phyloP scores from a whole-genome alignment of 2,113 vertebrate species.

The Ailuropoda melanoleuca region DNA sequence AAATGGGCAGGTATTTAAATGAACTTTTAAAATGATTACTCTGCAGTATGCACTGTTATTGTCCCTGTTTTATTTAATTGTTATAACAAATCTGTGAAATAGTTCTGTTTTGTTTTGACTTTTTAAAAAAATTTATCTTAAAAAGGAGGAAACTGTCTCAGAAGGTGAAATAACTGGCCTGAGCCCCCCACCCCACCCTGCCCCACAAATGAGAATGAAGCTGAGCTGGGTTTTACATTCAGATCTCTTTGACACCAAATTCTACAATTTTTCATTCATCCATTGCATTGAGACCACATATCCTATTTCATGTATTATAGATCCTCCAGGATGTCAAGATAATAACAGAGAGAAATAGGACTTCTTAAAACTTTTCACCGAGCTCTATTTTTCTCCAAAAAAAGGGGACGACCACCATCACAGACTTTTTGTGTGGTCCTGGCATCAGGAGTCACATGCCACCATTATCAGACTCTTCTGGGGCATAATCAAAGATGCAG shows the following conservation, averaged over 20 bases:
- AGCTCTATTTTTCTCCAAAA: neutral
- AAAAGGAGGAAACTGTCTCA: neutral
- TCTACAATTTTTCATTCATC: neutral
- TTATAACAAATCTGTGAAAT: neutral
- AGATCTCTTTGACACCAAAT: neutral
- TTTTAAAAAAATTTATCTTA: neutral
- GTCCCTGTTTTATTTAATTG: neutral
- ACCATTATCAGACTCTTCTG: neutral
- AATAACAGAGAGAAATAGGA: neutral
- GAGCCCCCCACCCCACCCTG: no score
- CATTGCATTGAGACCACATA: neutral
- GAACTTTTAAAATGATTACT: neutral
- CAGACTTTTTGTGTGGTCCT: neutral
- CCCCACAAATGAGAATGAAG: neutral
- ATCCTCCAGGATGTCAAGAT: neutral
- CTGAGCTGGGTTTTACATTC: neutral
- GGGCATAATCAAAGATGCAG: neutral
- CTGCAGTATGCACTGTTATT: neutral
- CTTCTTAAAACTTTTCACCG: neutral
- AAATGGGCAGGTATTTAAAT: neutral
- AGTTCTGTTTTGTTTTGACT: neutral
- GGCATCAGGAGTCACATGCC: accelerated
- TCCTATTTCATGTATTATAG: neutral
- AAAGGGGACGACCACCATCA: neutral
- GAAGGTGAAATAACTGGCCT: neutral